Percentiles rank a stretch among this genome's conserved stretches.
These are phyloP conservation scores for Cynopterus brachyotis DNA, from an alignment of 2,113 vertebrate species.

Conservation along the genomic window DNA sequence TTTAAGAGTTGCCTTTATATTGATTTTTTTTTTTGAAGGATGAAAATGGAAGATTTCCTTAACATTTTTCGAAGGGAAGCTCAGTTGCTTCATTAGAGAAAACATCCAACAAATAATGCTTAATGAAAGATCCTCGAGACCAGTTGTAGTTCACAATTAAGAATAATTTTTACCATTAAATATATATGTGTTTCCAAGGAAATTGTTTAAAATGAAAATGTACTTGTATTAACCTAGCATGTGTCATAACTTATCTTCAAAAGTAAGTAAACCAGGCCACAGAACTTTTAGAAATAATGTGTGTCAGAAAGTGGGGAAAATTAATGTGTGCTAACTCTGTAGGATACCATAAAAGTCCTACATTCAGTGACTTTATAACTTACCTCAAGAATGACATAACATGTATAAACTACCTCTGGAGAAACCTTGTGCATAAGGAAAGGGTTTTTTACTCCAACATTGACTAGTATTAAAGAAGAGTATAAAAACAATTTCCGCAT, in stretches of 20 bases:
- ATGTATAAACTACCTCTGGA: background rate
- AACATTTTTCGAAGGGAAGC: background rate
- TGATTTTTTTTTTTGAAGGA: background rate
- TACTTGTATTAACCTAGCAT: background rate
- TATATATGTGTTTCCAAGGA: background rate
- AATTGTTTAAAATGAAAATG: conserved; percentile 11
- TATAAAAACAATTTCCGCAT: background rate
- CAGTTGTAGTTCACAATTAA: background rate
- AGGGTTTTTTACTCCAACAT: background rate
- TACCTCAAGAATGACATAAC: background rate
- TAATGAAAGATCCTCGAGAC: background rate
- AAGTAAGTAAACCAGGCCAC: background rate
- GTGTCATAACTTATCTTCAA: background rate
- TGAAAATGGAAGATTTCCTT: background rate
- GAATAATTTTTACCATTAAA: background rate
- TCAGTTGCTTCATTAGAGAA: background rate
- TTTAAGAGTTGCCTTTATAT: background rate
- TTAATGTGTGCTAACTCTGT: background rate
- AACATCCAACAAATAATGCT: background rate
- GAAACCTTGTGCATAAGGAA: background rate
- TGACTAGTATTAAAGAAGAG: background rate
- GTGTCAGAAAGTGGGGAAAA: background rate
- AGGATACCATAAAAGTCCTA: background rate
- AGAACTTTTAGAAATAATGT: background rate
- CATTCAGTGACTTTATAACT: background rate